Evolutionary conservation across 2,113 vertebrate genomes (phyloP).

Genomic region (Thermophis baileyi): DNA sequence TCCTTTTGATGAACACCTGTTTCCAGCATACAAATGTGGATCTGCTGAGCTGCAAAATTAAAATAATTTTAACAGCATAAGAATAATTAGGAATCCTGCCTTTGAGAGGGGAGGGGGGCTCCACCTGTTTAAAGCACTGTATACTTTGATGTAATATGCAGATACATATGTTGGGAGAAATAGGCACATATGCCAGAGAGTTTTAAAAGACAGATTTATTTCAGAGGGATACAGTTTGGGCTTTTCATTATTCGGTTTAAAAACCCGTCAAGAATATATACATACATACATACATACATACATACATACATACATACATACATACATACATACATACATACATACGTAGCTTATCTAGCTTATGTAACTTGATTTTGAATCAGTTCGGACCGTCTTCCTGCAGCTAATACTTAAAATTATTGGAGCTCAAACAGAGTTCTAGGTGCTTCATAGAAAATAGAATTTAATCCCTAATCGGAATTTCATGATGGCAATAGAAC

Average conservation of each 20-base stretch:
- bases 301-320: too few species aligned
- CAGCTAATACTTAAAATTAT: background rate
- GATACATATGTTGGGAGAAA: slow-evolving; percentile 24
- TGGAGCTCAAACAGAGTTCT: background rate
- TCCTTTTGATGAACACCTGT: slow-evolving; percentile 89
- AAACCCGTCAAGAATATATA: background rate
- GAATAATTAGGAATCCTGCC: slow-evolving; percentile 84
- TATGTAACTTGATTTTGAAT: background rate
- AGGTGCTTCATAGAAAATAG: background rate
- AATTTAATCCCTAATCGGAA: background rate
- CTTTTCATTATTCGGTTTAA: background rate
- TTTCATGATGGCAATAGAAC: background rate
- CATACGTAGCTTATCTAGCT: too few species aligned
- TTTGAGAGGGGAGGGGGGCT: slow-evolving; percentile 56
- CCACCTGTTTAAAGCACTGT: slow-evolving; percentile 86
- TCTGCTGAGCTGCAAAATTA: slow-evolving; percentile 80
- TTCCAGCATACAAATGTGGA: slow-evolving; percentile 79
- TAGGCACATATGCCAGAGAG: slow-evolving; percentile 23
- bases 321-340: too few species aligned
- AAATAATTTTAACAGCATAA: slow-evolving; percentile 84
- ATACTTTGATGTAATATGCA: slow-evolving; percentile 32
- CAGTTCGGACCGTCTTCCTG: too few species aligned
- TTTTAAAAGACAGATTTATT: slow-evolving; percentile 32
- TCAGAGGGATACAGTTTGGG: slow-evolving; percentile 1
- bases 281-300: too few species aligned